Evolutionary conservation across 2,797 vertebrate genomes (phyloP), one percentile per base, ranked within the genome.

Genomic region (Hoplostethus atlanticus): DNA sequence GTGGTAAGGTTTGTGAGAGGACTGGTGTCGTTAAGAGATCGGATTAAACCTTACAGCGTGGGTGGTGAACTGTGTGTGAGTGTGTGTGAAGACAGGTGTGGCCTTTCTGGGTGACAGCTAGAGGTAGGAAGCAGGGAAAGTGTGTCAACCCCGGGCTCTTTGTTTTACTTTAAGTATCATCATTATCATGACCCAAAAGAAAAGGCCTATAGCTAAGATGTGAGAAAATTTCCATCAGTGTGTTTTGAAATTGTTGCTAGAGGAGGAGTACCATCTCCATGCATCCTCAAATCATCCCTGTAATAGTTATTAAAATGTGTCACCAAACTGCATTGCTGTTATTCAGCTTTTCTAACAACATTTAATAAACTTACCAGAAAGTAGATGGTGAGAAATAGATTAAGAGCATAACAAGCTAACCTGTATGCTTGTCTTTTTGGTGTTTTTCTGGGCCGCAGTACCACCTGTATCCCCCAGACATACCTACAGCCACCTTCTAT

Each of bases 21-120:
- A 52, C 42, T 40, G 64, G 64, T 67, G 72, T 64, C 67, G 61
- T 73, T 61, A 73, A 64, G 62, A 68, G 50, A 63, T 66, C 68
- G 61, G 51, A 68, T 76, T 69, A 40, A 74, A 65, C 68, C 59
- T 67, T 62, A 61, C 48, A 60, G 57, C 40, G 40, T 68, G 28
- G 31, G 13, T 46, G 21, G 30, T 11, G 11, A 36, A 47, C 31
- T 52, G 70, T 64, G 38, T 44, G 10, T 59, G 57, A 17, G 55
- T 40, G 44, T 59, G 34, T 44, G 28, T 36, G 31, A 36, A 57
- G 55, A 36, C 34, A 8, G 30, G 55, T 57, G 52, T 54, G 55
- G 30, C 34, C 34, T 57, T 57, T n/a, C 55, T 6, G 55, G n/a
- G 30, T 57, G 55, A n/a, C 55, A 38, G 55, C 5, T 31, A n/a